Evolutionary conservation across 2,113 vertebrate species (phyloP).

Genomic region (Dipodomys spectabilis): DNA sequence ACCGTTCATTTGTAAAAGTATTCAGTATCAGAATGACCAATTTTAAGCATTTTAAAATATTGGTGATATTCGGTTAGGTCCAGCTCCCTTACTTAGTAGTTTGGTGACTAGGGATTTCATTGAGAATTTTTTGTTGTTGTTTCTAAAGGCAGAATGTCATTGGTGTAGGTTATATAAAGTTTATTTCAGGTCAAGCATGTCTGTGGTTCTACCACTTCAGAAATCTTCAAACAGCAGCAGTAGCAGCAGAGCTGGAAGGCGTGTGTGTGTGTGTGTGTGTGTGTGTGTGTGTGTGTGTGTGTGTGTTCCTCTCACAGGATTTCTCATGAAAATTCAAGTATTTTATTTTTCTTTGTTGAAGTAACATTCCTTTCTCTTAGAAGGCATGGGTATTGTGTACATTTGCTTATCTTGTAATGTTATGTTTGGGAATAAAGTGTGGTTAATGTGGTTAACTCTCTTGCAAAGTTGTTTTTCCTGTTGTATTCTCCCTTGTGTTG

Average conservation of each 20-base stretch:
- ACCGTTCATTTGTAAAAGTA: neutral
- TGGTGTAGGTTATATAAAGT: neutral
- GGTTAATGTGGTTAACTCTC: neutral
- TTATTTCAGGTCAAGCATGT: neutral
- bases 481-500: neutral
- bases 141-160: neutral
- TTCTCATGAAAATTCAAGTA: neutral
- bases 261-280: too few species aligned
- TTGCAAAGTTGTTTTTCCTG: neutral
- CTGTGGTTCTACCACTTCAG: neutral
- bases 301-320: neutral
- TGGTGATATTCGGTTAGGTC: fast-evolving
- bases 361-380: neutral
- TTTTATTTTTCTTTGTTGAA: neutral
- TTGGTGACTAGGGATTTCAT: neutral
- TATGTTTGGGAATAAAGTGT: neutral
- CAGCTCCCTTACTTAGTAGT: neutral
- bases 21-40: neutral
- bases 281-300: too few species aligned
- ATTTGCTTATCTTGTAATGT: neutral
- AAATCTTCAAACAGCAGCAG: neutral
- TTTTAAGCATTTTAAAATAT: neutral
- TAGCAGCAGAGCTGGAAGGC: neutral
- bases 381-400: neutral
- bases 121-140: neutral